Base-by-base conservation (phyloP, 2,888 invertebrate species). In the Cephus nigrinus region DNA sequence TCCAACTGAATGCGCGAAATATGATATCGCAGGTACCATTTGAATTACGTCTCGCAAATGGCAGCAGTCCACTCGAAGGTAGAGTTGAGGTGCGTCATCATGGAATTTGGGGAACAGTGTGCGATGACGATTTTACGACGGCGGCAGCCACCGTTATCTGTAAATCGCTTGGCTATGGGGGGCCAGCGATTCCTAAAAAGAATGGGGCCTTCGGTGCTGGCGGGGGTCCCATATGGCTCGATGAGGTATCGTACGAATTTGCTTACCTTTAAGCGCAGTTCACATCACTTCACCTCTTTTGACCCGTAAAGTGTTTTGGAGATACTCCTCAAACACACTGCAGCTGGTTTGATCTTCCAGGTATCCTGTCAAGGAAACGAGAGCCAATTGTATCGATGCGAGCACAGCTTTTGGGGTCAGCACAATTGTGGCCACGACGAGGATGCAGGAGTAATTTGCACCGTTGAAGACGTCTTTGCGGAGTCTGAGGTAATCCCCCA, bases 101-200 rank as follows among this genome's bases (percentile, higher is more conserved):
- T 81, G 95, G 95, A 3, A 92, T 94, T 31, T 96, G 96, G 95
- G 96, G 96, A 15, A 95, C 96, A 0, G 93, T 97, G 23, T 97
- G 97, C 89, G 96, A 96, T 86, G 96, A 96, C 86, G 94, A 95
- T 84, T 96, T 96, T 87, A 94, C 94, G 74, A 92, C 93, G 31
- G 92, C 92, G 73, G 94, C 95, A 34, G 96, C 96, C 0, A 93
- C 93, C 83, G 94, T 95, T 0, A 92, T 94, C 32, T 95, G 95
- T 84, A 92, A 92, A 78, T 92, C 92, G 2, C 86, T 95, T 77
- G 95, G 94, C 9, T 94, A 91, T 81, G 92, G 91, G 73, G 94
- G 94, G 5, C 84, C 85, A 32, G 92, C 93, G 23, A 88, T 91
- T 23, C 92, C 92, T 1, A 92, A 92, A 81, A 94, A 93, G 85